phyloP scores from a whole-genome alignment of 2,888 invertebrate species.

The Andricus curvator region DNA sequence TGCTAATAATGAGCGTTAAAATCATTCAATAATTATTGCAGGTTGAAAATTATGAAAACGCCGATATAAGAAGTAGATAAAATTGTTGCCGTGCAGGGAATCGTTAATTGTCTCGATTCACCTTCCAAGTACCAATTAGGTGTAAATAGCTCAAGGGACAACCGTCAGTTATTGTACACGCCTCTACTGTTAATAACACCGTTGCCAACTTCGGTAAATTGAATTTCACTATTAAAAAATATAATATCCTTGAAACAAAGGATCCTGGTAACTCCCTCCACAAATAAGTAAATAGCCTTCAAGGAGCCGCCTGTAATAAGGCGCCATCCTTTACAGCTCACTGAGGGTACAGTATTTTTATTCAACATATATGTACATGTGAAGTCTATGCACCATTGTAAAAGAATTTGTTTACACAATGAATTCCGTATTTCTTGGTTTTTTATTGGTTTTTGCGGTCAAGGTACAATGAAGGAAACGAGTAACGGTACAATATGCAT shows the following conservation, averaged over 20 bases:
- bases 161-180: constrained; percentile 6
- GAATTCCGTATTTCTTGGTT: constrained; percentile 43
- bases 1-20: not conserved
- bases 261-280: constrained; percentile 10
- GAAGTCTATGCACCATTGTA: constrained; percentile 53
- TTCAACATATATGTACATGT: not conserved
- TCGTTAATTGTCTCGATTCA: constrained; percentile 1
- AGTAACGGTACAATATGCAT: constrained; percentile 1
- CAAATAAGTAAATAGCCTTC: constrained; percentile 17
- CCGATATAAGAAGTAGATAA: not conserved
- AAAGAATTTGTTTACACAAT: constrained; percentile 60
- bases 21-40: not conserved
- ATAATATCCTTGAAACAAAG: constrained; percentile 26
- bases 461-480: constrained; percentile 57
- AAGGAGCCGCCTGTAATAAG: constrained; percentile 46
- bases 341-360: constrained; percentile 1
- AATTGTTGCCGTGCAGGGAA: not conserved
- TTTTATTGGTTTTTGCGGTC: constrained; percentile 61
- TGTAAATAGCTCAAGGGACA: constrained; percentile 32
- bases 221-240: constrained; percentile 4
- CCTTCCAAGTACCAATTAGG: constrained; percentile 23
- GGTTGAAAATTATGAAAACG: not conserved
- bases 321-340: constrained; percentile 46
- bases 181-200: constrained; percentile 24
- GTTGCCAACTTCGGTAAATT: constrained; percentile 30